A percentile compares a stretch with the other conserved stretches of the same genome.
These are phyloP conservation scores for Oikopleura vanhoeffeni DNA, from an alignment of 23 tunicate genomes.

Conservation along the genomic window DNA sequence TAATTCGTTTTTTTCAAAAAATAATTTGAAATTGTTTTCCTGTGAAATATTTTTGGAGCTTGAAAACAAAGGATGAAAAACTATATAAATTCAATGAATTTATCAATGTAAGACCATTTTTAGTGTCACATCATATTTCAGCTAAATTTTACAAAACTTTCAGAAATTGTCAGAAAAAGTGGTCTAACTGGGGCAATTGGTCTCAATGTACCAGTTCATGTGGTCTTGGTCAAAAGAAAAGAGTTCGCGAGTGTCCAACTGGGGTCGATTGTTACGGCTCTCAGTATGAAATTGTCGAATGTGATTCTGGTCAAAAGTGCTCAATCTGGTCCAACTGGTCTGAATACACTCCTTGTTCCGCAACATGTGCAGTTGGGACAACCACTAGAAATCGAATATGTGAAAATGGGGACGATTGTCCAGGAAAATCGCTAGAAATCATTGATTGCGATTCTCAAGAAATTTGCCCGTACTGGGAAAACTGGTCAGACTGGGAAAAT, in stretches of 20 bases:
- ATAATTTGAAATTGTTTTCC: no score
- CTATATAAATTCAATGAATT: no score
- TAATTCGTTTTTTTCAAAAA: no score
- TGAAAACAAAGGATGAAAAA: no score
- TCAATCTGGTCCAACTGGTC: conserved; percentile 22
- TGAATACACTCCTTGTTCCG: conserved; percentile 16
- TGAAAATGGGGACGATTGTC: background rate
- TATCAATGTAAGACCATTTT: no score
- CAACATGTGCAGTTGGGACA: conserved; percentile 23
- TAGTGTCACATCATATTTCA: no score
- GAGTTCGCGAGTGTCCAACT: background rate
- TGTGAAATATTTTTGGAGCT: no score
- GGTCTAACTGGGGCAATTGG: conserved; percentile 15
- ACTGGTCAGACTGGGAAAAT: conserved; percentile 26
- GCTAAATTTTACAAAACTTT: no score
- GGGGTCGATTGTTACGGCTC: background rate
- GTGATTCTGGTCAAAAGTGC: conserved; percentile 7
- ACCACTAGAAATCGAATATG: no score
- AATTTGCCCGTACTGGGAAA: conserved; percentile 18
- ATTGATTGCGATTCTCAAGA: background rate
- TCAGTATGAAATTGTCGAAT: background rate
- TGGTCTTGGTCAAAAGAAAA: conserved; percentile 12
- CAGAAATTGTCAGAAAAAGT: no score
- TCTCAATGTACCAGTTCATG: conserved; percentile 1
- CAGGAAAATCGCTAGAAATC: background rate